Percentiles rank a stretch among this genome's conserved stretches.
These are phyloP conservation scores for Chouioia cunea DNA, from an alignment of 2,888 invertebrate genomes.

Conservation along the genomic window DNA sequence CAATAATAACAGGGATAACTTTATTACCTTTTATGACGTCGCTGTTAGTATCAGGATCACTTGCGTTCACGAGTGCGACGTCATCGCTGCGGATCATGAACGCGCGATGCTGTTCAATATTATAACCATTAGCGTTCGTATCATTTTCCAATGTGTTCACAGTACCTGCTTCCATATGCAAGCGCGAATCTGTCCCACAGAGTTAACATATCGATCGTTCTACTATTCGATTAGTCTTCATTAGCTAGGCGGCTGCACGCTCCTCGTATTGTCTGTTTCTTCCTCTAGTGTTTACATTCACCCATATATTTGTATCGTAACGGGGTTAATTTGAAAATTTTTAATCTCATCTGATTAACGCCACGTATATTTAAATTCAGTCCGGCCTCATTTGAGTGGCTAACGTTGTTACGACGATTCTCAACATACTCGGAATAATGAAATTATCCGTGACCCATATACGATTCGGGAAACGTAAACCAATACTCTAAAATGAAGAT, in stretches of 20 bases:
- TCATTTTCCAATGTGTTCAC: conserved; percentile 30
- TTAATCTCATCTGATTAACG: not conserved
- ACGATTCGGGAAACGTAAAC: no score
- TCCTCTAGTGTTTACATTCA: not conserved
- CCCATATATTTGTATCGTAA: not conserved
- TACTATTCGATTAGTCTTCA: conserved; percentile 50
- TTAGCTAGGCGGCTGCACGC: conserved; percentile 44
- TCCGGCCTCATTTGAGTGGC: no score
- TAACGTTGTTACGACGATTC: no score
- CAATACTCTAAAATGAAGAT: no score
- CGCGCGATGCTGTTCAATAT: conserved; percentile 22
- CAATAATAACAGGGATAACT: no score
- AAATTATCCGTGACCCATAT: no score
- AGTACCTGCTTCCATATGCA: conserved; percentile 14
- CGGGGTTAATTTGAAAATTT: not conserved
- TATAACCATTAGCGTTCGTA: conserved; percentile 34
- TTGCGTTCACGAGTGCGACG: conserved; percentile 2
- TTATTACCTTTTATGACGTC: conserved; percentile 3
- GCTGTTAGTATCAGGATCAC: conserved; percentile 6
- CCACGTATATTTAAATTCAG: not conserved
- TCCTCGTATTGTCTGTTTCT: not conserved
- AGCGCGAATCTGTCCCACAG: conserved; percentile 17
- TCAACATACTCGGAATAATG: no score
- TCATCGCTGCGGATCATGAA: conserved; percentile 4
- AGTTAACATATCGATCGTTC: conserved; percentile 47